Evolutionary conservation across 2,888 invertebrate genomes (phyloP).

Genomic region (Ischnura elegans): DNA sequence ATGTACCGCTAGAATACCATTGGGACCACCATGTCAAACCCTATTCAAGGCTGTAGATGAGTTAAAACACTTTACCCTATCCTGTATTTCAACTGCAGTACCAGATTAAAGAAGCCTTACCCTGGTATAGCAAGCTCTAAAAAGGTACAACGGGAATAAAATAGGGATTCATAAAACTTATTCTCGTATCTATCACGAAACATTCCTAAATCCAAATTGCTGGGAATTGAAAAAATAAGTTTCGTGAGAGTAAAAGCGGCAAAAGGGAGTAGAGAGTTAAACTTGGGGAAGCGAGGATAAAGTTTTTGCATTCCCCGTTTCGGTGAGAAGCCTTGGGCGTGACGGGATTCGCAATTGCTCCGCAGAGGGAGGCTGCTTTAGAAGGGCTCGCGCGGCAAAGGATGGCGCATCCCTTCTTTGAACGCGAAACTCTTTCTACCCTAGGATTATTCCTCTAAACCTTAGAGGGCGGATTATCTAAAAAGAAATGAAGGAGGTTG

Average conservation of each 20-base stretch:
- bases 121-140: not conserved
- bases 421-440: too few relatives aligned
- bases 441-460: too few relatives aligned
- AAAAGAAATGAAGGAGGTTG: too few relatives aligned
- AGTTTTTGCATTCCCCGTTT: not conserved
- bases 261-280: not conserved
- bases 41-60: too few relatives aligned
- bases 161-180: not conserved
- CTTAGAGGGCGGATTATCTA: too few relatives aligned
- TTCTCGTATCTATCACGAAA: not conserved
- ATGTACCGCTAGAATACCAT: too few relatives aligned
- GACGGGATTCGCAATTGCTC: conserved; percentile 5
- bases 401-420: too few relatives aligned
- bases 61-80: too few relatives aligned
- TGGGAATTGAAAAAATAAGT: not conserved
- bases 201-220: not conserved
- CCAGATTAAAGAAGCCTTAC: too few relatives aligned
- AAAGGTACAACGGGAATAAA: not conserved
- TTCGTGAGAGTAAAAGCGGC: not conserved
- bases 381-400: not conserved
- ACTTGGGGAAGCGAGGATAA: not conserved
- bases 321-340: not conserved
- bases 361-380: not conserved
- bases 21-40: too few relatives aligned
- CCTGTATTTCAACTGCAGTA: too few relatives aligned